phyloP scores from a whole-genome alignment of 2,113 vertebrate genomes.

The Oostethus manadensis region DNA sequence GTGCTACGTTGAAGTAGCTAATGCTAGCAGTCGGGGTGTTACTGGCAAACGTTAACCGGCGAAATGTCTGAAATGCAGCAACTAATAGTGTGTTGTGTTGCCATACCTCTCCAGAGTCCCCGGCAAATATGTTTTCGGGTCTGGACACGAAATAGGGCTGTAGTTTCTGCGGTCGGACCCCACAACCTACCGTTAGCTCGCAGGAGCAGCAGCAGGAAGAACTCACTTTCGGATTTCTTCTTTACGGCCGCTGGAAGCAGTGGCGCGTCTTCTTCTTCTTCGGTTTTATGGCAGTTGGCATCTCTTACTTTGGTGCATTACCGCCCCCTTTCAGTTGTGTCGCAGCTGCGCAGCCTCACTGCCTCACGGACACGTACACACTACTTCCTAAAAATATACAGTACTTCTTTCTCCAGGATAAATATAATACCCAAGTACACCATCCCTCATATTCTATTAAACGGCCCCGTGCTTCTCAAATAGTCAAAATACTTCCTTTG shows the following conservation, averaged over 20 bases:
- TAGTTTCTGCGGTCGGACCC: conserved; percentile 46
- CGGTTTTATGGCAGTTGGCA: too few species aligned
- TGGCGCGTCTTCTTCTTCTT: too few species aligned
- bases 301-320: too few species aligned
- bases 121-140: conserved; percentile 25
- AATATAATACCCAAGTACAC: too few species aligned
- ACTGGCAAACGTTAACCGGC: neutral
- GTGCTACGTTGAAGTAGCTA: conserved; percentile 20
- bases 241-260: neutral
- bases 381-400: too few species aligned
- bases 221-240: conserved; percentile 49
- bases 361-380: too few species aligned
- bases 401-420: too few species aligned
- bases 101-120: conserved; percentile 61
- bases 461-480: too few species aligned
- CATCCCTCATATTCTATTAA: too few species aligned
- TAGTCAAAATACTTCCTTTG: too few species aligned
- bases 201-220: conserved; percentile 8
- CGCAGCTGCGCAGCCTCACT: too few species aligned
- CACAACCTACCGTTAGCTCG: conserved; percentile 38
- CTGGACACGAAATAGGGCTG: conserved; percentile 36
- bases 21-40: conserved; percentile 23
- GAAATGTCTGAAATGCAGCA: neutral
- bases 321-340: too few species aligned
- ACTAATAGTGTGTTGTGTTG: neutral